Evolutionary conservation across 1,140 invertebrate genomes (phyloP).

Genomic region (Drosophila persimilis): DNA sequence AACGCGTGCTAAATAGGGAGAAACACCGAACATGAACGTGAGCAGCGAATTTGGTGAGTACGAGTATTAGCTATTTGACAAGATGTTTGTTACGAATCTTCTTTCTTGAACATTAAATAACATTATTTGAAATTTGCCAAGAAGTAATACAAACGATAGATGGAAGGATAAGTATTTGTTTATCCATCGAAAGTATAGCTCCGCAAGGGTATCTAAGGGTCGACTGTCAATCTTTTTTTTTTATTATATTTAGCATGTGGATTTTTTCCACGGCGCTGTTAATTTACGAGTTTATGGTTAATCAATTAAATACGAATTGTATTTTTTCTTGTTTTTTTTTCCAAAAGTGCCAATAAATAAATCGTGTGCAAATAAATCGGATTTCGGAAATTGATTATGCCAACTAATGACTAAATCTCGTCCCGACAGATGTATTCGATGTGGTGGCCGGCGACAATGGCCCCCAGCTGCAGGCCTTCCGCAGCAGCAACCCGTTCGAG

Average conservation of each 20-base stretch:
- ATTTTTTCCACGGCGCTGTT: conserved; percentile 10
- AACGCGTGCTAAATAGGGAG: too few species aligned
- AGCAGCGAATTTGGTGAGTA: conserved; percentile 42
- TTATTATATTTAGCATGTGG: conserved; percentile 18
- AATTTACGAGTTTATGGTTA: conserved; percentile 50
- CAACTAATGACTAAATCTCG: conserved; percentile 1
- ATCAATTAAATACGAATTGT: conserved; percentile 28
- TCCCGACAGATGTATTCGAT: conserved; percentile 40
- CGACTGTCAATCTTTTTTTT: too few species aligned
- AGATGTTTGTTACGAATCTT: neutral
- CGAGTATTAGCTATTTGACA: neutral
- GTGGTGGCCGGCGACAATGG: conserved; percentile 48
- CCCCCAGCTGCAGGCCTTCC: conserved; percentile 46
- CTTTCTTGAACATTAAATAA: too few species aligned
- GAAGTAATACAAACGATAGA: too few species aligned
- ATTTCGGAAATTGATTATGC: conserved; percentile 1
- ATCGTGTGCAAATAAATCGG: conserved; percentile 15
- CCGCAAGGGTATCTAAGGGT: too few species aligned
- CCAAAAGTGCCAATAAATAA: conserved; percentile 22
- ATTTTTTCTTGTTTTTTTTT: conserved; percentile 3
- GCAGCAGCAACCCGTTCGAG: conserved; percentile 42
- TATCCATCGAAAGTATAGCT: neutral
- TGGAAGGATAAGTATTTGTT: neutral
- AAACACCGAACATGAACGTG: conserved; percentile 18
- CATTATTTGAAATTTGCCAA: too few species aligned